A percentile compares a stretch with the other conserved stretches of the same genome.
phyloP scores from a whole-genome alignment of 2,113 vertebrate genomes.

The Lichenostomus cassidix region DNA sequence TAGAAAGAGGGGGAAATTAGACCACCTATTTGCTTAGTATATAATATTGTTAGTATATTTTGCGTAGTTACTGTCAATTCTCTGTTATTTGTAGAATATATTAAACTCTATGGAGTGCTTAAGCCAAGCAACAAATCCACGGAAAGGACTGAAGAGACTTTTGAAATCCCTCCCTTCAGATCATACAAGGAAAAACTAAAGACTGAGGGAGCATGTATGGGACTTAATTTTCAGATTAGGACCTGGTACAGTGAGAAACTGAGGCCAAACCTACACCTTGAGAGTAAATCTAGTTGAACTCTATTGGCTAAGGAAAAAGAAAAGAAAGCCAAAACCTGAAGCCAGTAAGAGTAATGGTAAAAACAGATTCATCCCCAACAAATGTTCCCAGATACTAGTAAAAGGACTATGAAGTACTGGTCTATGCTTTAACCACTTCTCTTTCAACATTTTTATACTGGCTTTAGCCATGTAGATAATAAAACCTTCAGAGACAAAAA shows the following conservation, averaged over 20 bases:
- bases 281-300: background rate
- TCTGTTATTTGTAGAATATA: background rate
- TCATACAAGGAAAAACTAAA: background rate
- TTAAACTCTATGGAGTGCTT: background rate
- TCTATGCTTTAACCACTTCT: background rate
- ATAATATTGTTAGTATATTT: background rate
- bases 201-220: background rate
- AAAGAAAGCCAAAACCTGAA: background rate
- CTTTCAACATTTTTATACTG: background rate
- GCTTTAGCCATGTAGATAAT: background rate
- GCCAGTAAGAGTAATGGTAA: background rate
- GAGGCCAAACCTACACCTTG: background rate
- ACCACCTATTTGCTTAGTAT: background rate
- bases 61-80: background rate
- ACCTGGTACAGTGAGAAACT: background rate
- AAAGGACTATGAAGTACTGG: background rate
- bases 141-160: background rate
- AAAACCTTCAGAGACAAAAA: background rate
- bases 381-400: background rate
- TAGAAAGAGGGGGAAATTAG: background rate
- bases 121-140: background rate
- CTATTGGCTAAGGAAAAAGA: background rate
- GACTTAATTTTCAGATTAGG: background rate
- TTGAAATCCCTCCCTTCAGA: background rate
- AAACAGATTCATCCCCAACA: background rate